A percentile compares a stretch with the other conserved stretches of the same genome.
These are phyloP conservation scores for Hydrotaea cyrtoneurina DNA, from an alignment of 2,888 invertebrate species.

Conservation along the genomic window DNA sequence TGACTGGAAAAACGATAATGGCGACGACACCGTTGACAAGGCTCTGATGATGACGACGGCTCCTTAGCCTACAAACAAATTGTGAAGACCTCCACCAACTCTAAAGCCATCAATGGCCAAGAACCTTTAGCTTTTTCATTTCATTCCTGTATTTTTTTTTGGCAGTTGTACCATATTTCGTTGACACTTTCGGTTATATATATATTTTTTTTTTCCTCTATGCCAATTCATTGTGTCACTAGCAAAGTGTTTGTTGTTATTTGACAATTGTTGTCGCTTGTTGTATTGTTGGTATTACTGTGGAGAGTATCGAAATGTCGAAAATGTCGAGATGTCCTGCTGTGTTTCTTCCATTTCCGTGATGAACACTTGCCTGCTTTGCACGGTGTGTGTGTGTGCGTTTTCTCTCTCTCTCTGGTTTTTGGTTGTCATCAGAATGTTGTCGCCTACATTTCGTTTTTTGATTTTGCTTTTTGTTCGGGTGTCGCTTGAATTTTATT, in stretches of 20 bases:
- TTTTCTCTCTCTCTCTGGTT: not conserved
- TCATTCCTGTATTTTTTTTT: not conserved
- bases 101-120: not conserved
- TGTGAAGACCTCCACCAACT: not conserved
- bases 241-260: not conserved
- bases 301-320: not conserved
- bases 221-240: not conserved
- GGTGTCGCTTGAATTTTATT: not conserved
- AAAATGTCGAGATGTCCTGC: constrained; percentile 1
- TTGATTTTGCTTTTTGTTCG: not conserved
- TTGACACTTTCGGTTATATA: constrained; percentile 31
- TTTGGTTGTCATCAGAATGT: constrained; percentile 7
- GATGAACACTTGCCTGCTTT: not conserved
- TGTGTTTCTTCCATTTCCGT: not conserved
- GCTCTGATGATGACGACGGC: not conserved
- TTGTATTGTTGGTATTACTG: no score
- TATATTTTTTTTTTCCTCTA: not conserved
- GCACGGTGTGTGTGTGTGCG: not conserved
- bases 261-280: not conserved
- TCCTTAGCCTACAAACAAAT: constrained; percentile 3
- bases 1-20: not conserved
- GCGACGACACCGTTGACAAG: not conserved
- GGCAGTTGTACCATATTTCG: constrained; percentile 2
- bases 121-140: not conserved
- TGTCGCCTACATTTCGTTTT: not conserved